Percentiles rank a stretch among this genome's conserved stretches.
These are phyloP conservation scores for Paratilapia polleni DNA, from an alignment of 2,113 vertebrate species.

Conservation along the genomic window DNA sequence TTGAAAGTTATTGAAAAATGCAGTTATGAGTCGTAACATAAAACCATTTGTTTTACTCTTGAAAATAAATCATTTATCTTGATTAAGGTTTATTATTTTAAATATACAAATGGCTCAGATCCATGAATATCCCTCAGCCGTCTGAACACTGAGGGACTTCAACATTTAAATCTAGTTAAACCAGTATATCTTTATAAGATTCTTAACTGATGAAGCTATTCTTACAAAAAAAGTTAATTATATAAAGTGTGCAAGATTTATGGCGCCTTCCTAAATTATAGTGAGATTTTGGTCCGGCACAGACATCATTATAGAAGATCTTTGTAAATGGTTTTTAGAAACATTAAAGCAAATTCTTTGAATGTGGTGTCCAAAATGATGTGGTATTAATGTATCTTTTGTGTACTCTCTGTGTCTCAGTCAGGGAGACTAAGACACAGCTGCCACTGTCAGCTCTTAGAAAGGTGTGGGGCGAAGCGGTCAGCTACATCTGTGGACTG, in stretches of 20 bases:
- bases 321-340: not conserved
- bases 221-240: not conserved
- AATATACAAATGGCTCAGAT: not conserved
- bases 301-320: not conserved
- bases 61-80: not conserved
- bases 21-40: not conserved
- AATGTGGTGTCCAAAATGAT: not conserved
- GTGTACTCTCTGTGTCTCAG: slow-evolving; percentile 68
- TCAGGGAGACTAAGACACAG: slow-evolving; percentile 94
- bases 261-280: not conserved
- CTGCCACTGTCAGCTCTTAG: slow-evolving; percentile 89
- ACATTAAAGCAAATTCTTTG: not conserved
- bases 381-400: not conserved
- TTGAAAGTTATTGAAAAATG: not conserved
- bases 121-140: not conserved
- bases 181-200: not conserved
- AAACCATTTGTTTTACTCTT: not conserved
- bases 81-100: no score
- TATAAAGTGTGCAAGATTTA: no score
- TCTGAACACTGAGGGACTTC: not conserved
- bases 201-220: not conserved
- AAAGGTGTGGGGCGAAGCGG: slow-evolving; percentile 97
- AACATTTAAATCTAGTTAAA: not conserved
- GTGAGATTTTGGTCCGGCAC: not conserved
- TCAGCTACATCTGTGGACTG: slow-evolving; percentile 94